These are phyloP conservation scores for Helleia helle DNA, from an alignment of 2,888 invertebrate genomes.

Conservation along the genomic window DNA sequence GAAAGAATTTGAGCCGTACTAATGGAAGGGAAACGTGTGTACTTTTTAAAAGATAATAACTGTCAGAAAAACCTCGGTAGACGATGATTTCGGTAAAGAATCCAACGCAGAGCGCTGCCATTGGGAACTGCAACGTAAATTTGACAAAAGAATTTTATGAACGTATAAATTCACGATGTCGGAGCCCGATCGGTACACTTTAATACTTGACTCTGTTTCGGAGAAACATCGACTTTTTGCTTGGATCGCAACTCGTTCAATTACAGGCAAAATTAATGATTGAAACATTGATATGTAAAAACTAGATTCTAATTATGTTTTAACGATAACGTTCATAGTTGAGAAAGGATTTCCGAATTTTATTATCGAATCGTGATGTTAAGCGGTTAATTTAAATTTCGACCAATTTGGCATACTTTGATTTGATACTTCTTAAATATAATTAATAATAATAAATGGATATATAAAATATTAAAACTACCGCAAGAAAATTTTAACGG, in stretches of 20 bases:
- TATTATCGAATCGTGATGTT: too few relatives aligned
- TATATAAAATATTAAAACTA: too few relatives aligned
- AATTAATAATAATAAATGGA: too few relatives aligned
- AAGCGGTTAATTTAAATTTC: too few relatives aligned
- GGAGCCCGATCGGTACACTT: conserved; percentile 48
- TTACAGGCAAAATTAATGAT: conserved; percentile 69
- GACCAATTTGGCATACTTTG: too few relatives aligned
- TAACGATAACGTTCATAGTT: too few relatives aligned
- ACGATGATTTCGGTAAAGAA: conserved; percentile 64
- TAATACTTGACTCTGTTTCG: conserved; percentile 45
- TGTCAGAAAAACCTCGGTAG: conserved; percentile 45
- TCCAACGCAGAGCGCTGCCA: conserved; percentile 34
- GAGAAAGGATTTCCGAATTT: too few relatives aligned
- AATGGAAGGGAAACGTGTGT: conserved; percentile 25
- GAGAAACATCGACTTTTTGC: conserved; percentile 60
- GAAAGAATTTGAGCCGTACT: conserved; percentile 27
- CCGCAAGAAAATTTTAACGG: too few relatives aligned
- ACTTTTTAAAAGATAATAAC: conserved; percentile 47
- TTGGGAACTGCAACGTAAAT: conserved; percentile 60
- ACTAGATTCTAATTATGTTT: conserved; percentile 1
- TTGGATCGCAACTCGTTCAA: conserved; percentile 56
- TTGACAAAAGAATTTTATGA: conserved; percentile 72
- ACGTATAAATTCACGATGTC: conserved; percentile 63
- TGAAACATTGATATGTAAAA: conserved; percentile 32
- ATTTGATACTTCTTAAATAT: too few relatives aligned